phyloP scores from a whole-genome alignment of 2,113 vertebrate species.

The Odocoileus hemionus region DNA sequence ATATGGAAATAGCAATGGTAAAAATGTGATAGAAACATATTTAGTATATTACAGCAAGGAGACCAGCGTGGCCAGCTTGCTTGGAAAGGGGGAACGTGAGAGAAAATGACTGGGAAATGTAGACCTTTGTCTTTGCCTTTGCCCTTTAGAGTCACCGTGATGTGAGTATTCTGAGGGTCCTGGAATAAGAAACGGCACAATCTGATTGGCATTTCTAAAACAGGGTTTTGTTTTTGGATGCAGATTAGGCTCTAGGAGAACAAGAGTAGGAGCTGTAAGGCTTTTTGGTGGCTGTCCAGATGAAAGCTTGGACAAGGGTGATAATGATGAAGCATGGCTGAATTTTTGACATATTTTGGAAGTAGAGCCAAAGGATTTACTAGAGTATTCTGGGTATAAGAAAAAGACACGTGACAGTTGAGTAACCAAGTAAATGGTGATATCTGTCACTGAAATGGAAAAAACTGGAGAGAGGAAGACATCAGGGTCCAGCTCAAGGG shows the following conservation, averaged over 20 bases:
- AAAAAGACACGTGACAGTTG: not conserved
- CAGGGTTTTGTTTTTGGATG: constrained; percentile 10
- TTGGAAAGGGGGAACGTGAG: accelerated
- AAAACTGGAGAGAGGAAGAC: not conserved
- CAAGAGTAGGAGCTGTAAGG: not conserved
- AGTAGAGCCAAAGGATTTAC: not conserved
- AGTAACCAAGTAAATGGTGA: not conserved
- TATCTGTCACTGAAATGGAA: not conserved
- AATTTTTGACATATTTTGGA: not conserved
- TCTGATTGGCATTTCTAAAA: constrained; percentile 37
- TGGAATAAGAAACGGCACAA: not conserved
- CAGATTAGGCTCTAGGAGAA: constrained; percentile 4
- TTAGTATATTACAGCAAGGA: not conserved
- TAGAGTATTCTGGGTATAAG: not conserved
- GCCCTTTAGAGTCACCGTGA: not conserved
- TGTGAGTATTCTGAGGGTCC: not conserved
- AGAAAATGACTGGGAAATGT: not conserved
- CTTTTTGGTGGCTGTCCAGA: not conserved
- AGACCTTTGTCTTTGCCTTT: not conserved
- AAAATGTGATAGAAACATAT: not conserved
- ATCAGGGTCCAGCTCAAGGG: not conserved
- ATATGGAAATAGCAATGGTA: not conserved
- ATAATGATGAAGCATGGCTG: not conserved
- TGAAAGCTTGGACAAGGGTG: not conserved
- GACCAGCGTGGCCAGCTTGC: not conserved